Evolutionary conservation across 2,888 invertebrate species (phyloP).

Genomic region (Dolichomitus sp.): DNA sequence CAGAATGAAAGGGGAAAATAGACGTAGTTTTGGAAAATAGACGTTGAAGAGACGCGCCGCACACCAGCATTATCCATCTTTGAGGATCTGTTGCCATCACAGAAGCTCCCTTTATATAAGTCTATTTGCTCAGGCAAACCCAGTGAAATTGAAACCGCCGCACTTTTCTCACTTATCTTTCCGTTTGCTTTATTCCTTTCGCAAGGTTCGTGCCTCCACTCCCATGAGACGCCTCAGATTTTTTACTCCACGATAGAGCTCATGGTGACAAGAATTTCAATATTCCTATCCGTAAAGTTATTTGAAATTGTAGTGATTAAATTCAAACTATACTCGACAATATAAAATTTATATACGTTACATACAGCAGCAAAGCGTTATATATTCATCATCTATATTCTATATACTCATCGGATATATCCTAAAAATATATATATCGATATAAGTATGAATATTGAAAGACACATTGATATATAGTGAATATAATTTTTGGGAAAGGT

Average conservation of each 20-base stretch:
- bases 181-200: constrained; percentile 64
- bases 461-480: too few relatives aligned
- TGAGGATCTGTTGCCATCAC: constrained; percentile 30
- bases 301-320: too few relatives aligned
- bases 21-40: constrained; percentile 7
- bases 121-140: constrained; percentile 78
- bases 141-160: constrained; percentile 77
- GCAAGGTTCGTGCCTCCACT: constrained; percentile 37
- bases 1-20: not conserved
- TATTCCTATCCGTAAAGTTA: too few relatives aligned
- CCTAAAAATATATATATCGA: too few relatives aligned
- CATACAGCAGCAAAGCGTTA: too few relatives aligned
- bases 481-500: too few relatives aligned
- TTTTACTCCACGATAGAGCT: not conserved
- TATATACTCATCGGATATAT: too few relatives aligned
- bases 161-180: constrained; percentile 71
- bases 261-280: not conserved
- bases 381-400: too few relatives aligned
- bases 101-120: constrained; percentile 76
- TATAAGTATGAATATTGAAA: too few relatives aligned
- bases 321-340: too few relatives aligned
- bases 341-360: too few relatives aligned
- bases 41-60: constrained; percentile 40
- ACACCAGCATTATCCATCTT: constrained; percentile 69
- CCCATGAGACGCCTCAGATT: constrained; percentile 18